These are phyloP conservation scores for Liopterus haemorrhoidalis DNA, from an alignment of 2,888 invertebrate genomes.

Conservation along the genomic window DNA sequence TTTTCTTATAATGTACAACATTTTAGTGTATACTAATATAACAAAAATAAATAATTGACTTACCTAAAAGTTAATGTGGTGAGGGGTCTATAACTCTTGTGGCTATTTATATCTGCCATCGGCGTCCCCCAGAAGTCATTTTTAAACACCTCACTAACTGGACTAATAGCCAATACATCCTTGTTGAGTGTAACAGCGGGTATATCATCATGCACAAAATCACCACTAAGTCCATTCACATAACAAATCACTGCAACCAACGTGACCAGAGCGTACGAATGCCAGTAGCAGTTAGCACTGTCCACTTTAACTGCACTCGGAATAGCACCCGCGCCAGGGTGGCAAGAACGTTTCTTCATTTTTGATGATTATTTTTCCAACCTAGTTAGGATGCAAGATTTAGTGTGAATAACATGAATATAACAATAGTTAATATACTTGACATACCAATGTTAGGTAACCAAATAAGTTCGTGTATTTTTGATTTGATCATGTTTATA, in stretches of 20 bases:
- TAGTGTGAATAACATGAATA: too few relatives aligned
- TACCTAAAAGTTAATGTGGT: slow-evolving; percentile 81
- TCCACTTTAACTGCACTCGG: slow-evolving; percentile 41
- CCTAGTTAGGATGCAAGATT: too few relatives aligned
- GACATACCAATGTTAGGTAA: too few relatives aligned
- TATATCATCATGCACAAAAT: slow-evolving; percentile 85
- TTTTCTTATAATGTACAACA: too few relatives aligned
- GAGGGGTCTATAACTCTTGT: slow-evolving; percentile 82
- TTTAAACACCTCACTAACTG: slow-evolving; percentile 57
- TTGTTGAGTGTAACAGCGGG: slow-evolving; percentile 76
- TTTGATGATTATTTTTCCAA: too few relatives aligned
- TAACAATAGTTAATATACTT: too few relatives aligned
- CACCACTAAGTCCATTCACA: slow-evolving; percentile 67
- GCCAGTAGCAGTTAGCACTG: slow-evolving; percentile 51
- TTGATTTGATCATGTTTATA: too few relatives aligned
- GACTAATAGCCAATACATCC: slow-evolving; percentile 67
- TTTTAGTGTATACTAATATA: too few relatives aligned
- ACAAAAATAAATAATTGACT: too few relatives aligned
- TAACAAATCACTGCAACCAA: slow-evolving; percentile 64
- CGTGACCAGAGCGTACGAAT: slow-evolving; percentile 58
- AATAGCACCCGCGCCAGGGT: too few relatives aligned
- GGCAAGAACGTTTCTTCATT: too few relatives aligned
- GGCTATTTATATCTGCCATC: slow-evolving; percentile 74
- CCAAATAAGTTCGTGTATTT: too few relatives aligned
- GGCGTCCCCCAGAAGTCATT: slow-evolving; percentile 90